Evolutionary conservation across 2,888 invertebrate genomes (phyloP), one percentile per base, ranked within the genome.

Genomic region (Oscheius sp.): DNA sequence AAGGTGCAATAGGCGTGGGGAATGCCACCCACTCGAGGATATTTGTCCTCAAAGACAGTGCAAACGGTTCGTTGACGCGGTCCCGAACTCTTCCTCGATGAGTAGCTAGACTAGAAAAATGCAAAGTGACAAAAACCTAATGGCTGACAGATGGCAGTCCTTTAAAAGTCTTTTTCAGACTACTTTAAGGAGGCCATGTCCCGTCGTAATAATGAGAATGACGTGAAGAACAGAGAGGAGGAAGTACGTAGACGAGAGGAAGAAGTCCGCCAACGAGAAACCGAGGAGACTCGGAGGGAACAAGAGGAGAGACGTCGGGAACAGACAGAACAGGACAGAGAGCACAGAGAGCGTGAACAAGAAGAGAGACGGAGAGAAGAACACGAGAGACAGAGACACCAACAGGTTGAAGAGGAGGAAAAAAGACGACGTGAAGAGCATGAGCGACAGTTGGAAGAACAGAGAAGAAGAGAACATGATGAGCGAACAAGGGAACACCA

Each of bases 101-200:
- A 42, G 42, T 42, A 42, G 42, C 4, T 33, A 21, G 35, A 68
- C 10, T 42, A 13, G 33, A 50, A 51, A 11, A 50, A 10, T 13
- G 50, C 29, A n/a, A 21, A 21, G 21, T 21, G 21, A 21, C 21
- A 21, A 21, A 21, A 21, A 21, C 21, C 21, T 21, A 21, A 21
- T 21, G 21, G 21, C 21, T 21, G 35, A 42, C 65, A 65, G 51
- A 51, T 65, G 65, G 65, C 65, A 33, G 42, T 35, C 50, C 29
- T 55, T 65, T 51, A 50, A n/a, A 48, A 65, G 55, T 55, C 47
- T 57, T 50, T 76, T 84, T 76, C 70, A 84, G 84, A 82, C 51
- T 84, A 84, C 75, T 84, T 82, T 81, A 83, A 83, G 70, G 74
- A 78, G 10, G 82, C 84, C 1, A 78, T 83, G 82, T 73, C 76